Base-by-base conservation (phyloP, 1,140 invertebrate species). In the Araneus ventricosus region DNA sequence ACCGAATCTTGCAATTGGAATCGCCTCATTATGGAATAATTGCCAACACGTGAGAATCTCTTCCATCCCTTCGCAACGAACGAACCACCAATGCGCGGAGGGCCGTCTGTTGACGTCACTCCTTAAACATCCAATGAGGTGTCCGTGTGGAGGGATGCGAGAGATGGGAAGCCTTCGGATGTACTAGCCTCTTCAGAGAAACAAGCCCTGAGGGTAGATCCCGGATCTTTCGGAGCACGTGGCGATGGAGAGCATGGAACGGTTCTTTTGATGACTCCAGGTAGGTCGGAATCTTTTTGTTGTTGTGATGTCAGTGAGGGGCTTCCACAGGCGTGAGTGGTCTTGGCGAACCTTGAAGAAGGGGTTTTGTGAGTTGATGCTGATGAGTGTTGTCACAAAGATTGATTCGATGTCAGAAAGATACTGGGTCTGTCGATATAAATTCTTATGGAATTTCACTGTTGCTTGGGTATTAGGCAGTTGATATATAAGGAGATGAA, bases 11-110 rank as follows among this genome's bases (percentile, higher is more conserved):
- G 88, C 59, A 39, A 82, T 80, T 80, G 52, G 52, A 79, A 37
- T 30, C 89, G 27, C 34, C 90, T 92, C 90, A 92, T 92, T 92
- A 86, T 75, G 82, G 86, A 30, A 85, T 92, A 92, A 92, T 92
- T 92, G 90, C 37, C 41, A 59, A 39, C 90, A 92, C 90, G 90
- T 92, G 90, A 59, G 61, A 17, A 20, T 59, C 17, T 10, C 39
- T 6, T 20, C 61, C 34, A 57, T 67, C 61, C 52, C n/a, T 30
- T 20, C 82, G 4, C 82, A 7, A n/a, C 63, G 41, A 34, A 37
- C 6, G 22, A 45, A 24, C 59, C 79, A 52, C 90, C 90, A 92
- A 92, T 92, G 61, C 8, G 27, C 20, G n/a, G 30, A 45, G 39
- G 59, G 59, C 10, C n/a, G 6, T 0, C 0, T 4, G 27, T 2